phyloP scores from a whole-genome alignment of 2,797 vertebrate species.

The Macroramphosus scolopax region DNA sequence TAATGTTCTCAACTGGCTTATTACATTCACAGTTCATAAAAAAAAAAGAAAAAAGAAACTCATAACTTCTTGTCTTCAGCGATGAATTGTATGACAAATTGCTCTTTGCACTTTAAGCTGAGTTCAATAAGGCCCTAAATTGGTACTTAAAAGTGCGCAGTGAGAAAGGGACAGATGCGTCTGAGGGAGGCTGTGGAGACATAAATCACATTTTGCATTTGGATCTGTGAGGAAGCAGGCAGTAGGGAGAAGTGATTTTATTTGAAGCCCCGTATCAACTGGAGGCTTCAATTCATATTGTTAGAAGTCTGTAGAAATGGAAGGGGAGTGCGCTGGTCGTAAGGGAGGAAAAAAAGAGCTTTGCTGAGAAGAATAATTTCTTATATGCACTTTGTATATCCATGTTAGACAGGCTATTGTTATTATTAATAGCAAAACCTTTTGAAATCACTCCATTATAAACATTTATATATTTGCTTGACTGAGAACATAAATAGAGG shows the following conservation, averaged over 20 bases:
- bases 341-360: constrained; percentile 46
- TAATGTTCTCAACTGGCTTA: constrained; percentile 32
- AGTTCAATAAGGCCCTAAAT: constrained; percentile 68
- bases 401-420: constrained; percentile 7
- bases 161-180: constrained; percentile 62
- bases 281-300: constrained; percentile 52
- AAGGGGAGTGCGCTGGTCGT: constrained; percentile 34
- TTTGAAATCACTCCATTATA: constrained; percentile 16
- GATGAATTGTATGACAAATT: constrained; percentile 64
- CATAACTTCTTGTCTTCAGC: constrained; percentile 55
- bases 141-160: constrained; percentile 67
- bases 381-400: constrained; percentile 12
- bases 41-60: too few relatives aligned
- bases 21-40: constrained; percentile 56
- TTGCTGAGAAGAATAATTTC: constrained; percentile 27
- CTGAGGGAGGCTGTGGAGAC: constrained; percentile 45
- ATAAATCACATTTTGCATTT: constrained; percentile 65
- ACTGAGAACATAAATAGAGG: constrained; percentile 14
- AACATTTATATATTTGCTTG: constrained; percentile 22
- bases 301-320: constrained; percentile 56
- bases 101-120: constrained; percentile 60
- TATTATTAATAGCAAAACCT: constrained; percentile 17
- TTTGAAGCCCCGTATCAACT: constrained; percentile 58
- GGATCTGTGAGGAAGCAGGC: constrained; percentile 39
- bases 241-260: constrained; percentile 58